Evolutionary conservation across 2,888 invertebrate species (phyloP).

Genomic region (Zhuqinia jingwanae): DNA sequence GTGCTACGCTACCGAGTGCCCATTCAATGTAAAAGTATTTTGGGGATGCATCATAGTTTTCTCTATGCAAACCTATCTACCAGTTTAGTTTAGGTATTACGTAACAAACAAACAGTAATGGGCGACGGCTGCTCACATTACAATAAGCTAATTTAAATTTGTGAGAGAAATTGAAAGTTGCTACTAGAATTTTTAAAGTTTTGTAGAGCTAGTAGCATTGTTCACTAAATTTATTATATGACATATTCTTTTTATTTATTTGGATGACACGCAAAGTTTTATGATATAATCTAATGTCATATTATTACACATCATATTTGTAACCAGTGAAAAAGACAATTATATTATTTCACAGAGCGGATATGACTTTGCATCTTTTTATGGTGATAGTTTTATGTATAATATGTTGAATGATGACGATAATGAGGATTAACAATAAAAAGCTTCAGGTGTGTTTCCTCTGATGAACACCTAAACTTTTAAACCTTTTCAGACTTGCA

Average conservation of each 20-base stretch:
- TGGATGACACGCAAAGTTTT: neutral
- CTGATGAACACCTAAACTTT: neutral
- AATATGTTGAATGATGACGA: neutral
- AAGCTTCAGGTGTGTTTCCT: neutral
- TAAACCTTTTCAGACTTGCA: neutral
- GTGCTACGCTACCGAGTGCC: too few relatives aligned
- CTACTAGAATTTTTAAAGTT: neutral
- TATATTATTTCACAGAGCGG: neutral
- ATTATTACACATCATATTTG: too few relatives aligned
- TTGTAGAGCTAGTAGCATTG: neutral
- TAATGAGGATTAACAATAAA: constrained; percentile 17
- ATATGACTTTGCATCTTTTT: constrained; percentile 36
- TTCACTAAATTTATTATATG: neutral
- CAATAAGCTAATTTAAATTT: constrained; percentile 12
- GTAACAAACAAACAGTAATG: too few relatives aligned
- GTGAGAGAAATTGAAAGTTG: constrained; percentile 18
- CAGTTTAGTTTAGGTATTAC: too few relatives aligned
- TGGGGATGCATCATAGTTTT: too few relatives aligned
- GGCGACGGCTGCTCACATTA: neutral
- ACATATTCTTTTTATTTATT: neutral
- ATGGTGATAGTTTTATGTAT: too few relatives aligned
- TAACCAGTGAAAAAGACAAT: too few relatives aligned
- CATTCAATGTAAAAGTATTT: too few relatives aligned
- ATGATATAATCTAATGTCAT: constrained; percentile 1
- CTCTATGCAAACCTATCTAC: too few relatives aligned